Evolutionary conservation across 2,113 vertebrate genomes (phyloP), one percentile per base, ranked within the genome.

Genomic region (Syngnathoides biaculeatus): DNA sequence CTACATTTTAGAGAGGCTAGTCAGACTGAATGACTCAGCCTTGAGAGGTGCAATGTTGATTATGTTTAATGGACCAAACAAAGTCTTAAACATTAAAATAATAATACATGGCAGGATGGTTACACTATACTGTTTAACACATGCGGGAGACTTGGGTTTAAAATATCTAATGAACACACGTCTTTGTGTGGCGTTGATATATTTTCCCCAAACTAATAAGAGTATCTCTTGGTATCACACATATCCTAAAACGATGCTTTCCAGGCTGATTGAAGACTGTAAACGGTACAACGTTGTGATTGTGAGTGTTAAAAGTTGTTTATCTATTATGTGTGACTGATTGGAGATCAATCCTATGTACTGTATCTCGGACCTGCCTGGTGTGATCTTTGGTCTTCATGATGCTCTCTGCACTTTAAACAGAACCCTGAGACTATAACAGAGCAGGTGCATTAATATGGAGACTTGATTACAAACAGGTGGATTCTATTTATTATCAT

Each of bases 21-120:
- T 62, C 40, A 62, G 13, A 62, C 26, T 45, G 26, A 57, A 65
- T 79, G 76, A 80, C 77, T 80, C 72, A 80, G 78, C 69, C 30
- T 22, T 11, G 17, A 26, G 42, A 2, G n/a, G 20, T 15, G 8
- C 5, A 60, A 17, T 24, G 3, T 8, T 27, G 14, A 26, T 2
- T 20, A 17, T 19, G 20, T n/a, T 68, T 60, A 60, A n/a, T 47
- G 50, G 47, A 64, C 26, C 19, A 50, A 19, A 43, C 5, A 14
- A 58, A 15, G 47, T 61, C 45, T 58, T 43, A 43, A 65, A 47
- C 19, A 19, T 57, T 14, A 52, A 19, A 22, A 35, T 17, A 7
- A 26, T 3, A 17, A 20, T 10, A 19, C 43, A 40, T 30, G 61
- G 64, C 24, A 71, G 26, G 7, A 17, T 30, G 24, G 12, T 55